These are phyloP conservation scores for Tamandua tetradactyla DNA, from an alignment of 2,797 vertebrate genomes.

Conservation along the genomic window DNA sequence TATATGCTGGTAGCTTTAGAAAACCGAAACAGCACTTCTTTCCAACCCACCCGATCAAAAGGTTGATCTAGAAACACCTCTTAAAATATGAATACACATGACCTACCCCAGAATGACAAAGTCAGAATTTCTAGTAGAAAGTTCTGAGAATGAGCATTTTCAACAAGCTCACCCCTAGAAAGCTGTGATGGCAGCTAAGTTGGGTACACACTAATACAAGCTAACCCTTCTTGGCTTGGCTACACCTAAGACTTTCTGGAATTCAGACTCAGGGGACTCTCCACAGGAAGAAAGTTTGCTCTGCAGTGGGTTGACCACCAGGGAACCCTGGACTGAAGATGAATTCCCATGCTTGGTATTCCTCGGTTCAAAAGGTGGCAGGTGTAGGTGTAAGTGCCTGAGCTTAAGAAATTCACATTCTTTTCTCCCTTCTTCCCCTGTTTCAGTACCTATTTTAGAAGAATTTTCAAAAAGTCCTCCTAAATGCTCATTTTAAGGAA, in stretches of 20 bases:
- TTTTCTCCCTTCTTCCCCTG: neutral
- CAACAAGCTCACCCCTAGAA: neutral
- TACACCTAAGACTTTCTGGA: neutral
- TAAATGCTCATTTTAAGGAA: conserved; percentile 58
- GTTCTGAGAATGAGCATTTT: neutral
- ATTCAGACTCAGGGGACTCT: neutral
- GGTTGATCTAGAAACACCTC: neutral
- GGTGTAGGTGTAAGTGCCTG: neutral
- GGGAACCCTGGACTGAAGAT: neutral
- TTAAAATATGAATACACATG: neutral
- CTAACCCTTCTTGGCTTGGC: neutral
- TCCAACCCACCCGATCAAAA: neutral
- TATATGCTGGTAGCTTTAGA: no score
- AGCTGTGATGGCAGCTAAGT: neutral
- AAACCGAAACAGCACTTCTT: no score
- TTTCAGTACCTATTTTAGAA: conserved; percentile 34
- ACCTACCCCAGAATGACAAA: neutral
- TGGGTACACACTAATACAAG: neutral
- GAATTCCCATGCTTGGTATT: neutral
- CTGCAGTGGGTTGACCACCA: no score
- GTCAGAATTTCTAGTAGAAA: neutral
- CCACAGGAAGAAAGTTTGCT: neutral
- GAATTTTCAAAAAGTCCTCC: conserved; percentile 42
- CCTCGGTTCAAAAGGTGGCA: neutral
- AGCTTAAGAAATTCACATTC: neutral